These are phyloP conservation scores for Zhuqinia jingwanae DNA, from an alignment of 2,888 invertebrate species.

Conservation along the genomic window DNA sequence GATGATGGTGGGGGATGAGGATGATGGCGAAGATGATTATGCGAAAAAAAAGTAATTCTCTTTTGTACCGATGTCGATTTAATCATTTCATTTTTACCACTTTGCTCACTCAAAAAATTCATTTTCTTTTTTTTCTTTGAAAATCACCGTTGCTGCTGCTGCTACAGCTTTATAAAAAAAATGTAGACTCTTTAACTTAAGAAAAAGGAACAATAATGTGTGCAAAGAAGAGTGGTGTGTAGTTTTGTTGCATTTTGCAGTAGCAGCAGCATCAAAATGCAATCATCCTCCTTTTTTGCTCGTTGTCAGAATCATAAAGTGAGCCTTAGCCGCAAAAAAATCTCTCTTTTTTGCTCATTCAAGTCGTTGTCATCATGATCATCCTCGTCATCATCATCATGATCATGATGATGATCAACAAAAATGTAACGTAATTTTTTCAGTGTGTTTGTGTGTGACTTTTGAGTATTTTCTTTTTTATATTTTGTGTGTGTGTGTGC, in stretches of 20 bases:
- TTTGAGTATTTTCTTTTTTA: conserved; percentile 42
- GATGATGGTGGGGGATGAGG: background rate
- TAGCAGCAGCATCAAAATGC: no score
- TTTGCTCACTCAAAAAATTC: conserved; percentile 16
- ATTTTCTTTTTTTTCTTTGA: conserved; percentile 35
- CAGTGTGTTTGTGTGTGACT: conserved; percentile 13
- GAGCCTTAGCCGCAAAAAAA: no score
- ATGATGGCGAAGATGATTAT: conserved; percentile 49
- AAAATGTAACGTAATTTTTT: conserved; percentile 20
- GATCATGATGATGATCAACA: background rate
- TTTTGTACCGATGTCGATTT: conserved; percentile 46
- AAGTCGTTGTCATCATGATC: background rate
- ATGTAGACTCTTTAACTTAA: no score
- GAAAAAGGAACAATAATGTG: no score
- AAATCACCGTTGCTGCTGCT: conserved; percentile 23
- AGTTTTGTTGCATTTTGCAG: no score
- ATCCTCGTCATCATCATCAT: background rate
- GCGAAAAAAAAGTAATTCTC: conserved; percentile 53
- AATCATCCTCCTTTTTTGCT: no score
- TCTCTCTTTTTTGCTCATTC: conserved; percentile 13
- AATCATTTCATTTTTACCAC: conserved; percentile 11
- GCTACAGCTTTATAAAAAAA: no score
- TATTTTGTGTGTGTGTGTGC: conserved; percentile 29
- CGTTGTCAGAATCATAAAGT: no score
- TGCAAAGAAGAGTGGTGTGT: no score